Conservation (phyloP, 2,797 vertebrate species). For the Melanotaenia parkinsoni region DNA sequence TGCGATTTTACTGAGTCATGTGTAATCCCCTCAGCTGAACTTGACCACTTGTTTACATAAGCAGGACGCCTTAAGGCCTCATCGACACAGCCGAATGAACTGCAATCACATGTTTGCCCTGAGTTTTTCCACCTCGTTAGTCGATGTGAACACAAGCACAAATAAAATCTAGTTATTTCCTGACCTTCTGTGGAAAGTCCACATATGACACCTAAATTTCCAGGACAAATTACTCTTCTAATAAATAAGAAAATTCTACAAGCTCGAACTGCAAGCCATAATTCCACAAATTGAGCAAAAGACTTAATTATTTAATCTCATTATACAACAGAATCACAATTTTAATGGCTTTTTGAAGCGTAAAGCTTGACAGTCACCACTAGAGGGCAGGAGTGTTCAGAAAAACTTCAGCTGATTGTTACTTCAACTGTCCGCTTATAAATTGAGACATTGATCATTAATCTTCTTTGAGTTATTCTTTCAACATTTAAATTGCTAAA, state of each 20-base stretch:
- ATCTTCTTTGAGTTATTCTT: too few relatives aligned
- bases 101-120: constrained; percentile 3
- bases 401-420: not conserved
- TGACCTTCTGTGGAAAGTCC: not conserved
- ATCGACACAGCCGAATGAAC: constrained; percentile 19
- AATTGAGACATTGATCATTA: too few relatives aligned
- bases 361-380: not conserved
- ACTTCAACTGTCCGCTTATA: too few relatives aligned
- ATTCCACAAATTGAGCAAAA: too few relatives aligned
- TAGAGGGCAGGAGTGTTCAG: constrained; percentile 24
- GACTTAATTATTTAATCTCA: too few relatives aligned
- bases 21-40: constrained; percentile 1
- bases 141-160: not conserved
- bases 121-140: constrained; percentile 1
- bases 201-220: not conserved
- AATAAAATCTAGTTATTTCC: not conserved
- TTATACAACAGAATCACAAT: too few relatives aligned
- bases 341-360: too few relatives aligned
- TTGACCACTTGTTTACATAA: constrained; percentile 4
- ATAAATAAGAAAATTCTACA: not conserved
- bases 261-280: too few relatives aligned
- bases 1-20: constrained; percentile 20
- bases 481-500: too few relatives aligned
- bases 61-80: constrained; percentile 3
- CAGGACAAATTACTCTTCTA: not conserved